A percentile compares a stretch with the other conserved stretches of the same genome.
These are phyloP conservation scores for Globia sparganii DNA, from an alignment of 2,888 invertebrate species.

Conservation along the genomic window DNA sequence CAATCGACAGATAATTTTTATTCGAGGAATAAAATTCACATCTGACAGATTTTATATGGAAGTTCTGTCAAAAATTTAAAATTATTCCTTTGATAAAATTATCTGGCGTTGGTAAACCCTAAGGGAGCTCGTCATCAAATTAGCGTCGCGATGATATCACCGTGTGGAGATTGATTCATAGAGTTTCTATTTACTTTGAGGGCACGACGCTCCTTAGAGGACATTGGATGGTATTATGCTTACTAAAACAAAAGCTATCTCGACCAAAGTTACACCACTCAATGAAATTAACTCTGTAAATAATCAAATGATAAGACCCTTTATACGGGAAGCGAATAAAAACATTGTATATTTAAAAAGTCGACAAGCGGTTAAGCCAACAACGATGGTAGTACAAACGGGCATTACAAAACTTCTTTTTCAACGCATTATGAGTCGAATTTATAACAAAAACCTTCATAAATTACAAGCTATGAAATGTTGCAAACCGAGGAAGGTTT, in stretches of 20 bases:
- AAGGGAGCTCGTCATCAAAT: too few species aligned
- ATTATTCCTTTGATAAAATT: too few species aligned
- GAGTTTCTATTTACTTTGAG: too few species aligned
- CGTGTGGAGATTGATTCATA: too few species aligned
- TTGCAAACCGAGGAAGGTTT: slow-evolving; percentile 1
- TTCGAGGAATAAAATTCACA: too few species aligned
- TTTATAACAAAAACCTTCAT: slow-evolving; percentile 54
- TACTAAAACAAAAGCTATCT: not conserved
- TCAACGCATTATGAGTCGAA: slow-evolving; percentile 44
- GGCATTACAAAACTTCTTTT: slow-evolving; percentile 65
- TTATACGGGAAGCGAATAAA: slow-evolving; percentile 41
- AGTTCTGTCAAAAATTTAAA: too few species aligned
- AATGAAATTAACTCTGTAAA: slow-evolving; percentile 38
- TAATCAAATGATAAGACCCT: slow-evolving; percentile 18
- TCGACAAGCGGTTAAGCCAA: slow-evolving; percentile 61
- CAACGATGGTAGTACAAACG: slow-evolving; percentile 62
- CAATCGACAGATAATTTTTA: too few species aligned
- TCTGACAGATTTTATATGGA: too few species aligned
- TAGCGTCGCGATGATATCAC: too few species aligned
- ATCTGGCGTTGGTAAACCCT: too few species aligned
- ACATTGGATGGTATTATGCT: not conserved
- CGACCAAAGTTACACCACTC: not conserved
- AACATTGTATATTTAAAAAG: slow-evolving; percentile 56
- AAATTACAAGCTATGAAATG: slow-evolving; percentile 48
- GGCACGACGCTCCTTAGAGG: too few species aligned